Percentiles rank a stretch among this genome's conserved stretches.
These are phyloP conservation scores for Suncus etruscus DNA, from an alignment of 2,113 vertebrate genomes.

Conservation along the genomic window DNA sequence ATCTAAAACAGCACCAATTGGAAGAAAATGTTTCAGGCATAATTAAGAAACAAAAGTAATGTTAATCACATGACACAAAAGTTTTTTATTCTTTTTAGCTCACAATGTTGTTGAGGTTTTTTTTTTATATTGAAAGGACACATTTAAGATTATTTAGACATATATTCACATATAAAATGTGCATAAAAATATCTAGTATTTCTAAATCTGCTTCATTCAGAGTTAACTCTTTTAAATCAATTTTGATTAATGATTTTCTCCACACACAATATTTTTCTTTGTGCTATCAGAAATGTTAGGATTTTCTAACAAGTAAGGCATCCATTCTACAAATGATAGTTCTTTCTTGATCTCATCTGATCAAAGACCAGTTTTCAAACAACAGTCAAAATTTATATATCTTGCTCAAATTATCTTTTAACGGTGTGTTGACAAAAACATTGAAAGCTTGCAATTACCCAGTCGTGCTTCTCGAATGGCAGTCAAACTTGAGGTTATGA, in stretches of 20 bases:
- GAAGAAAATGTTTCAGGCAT: not conserved
- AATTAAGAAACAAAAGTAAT: constrained; percentile 31
- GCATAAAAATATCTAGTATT: not conserved
- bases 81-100: not conserved
- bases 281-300: not conserved
- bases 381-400: constrained; percentile 26
- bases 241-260: not conserved
- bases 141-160: constrained; percentile 8
- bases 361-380: constrained; percentile 35
- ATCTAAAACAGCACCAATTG: not conserved
- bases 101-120: constrained; percentile 38
- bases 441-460: constrained; percentile 29
- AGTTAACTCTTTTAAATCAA: not conserved
- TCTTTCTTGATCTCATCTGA: constrained; percentile 55
- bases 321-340: not conserved
- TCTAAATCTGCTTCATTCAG: not conserved
- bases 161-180: not conserved
- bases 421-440: constrained; percentile 16
- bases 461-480: not conserved
- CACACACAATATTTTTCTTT: not conserved
- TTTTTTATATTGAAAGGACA: not conserved
- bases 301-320: constrained; percentile 43
- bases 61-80: not conserved
- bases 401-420: constrained; percentile 58
- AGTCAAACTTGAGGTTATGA: not conserved